These are phyloP conservation scores for Nemotelus pantherinus DNA, from an alignment of 2,888 invertebrate genomes.

Conservation along the genomic window DNA sequence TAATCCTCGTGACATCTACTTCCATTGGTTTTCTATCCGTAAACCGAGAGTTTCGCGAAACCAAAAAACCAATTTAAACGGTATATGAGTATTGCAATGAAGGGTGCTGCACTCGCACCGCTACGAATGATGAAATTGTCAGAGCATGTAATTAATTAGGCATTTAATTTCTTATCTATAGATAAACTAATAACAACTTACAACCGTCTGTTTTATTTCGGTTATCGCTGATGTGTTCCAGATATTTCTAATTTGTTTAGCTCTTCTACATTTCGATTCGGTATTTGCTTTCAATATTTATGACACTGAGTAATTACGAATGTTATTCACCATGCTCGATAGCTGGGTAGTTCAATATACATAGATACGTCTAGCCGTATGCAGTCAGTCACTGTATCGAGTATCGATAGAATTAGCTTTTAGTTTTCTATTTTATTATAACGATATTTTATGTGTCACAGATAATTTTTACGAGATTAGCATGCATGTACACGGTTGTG, in stretches of 20 bases:
- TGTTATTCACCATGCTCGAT: conserved; percentile 19
- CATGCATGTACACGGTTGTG: too few relatives aligned
- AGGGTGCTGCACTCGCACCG: not conserved
- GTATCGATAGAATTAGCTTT: not conserved
- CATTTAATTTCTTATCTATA: conserved; percentile 11
- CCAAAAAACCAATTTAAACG: too few relatives aligned
- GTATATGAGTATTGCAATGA: conserved; percentile 7
- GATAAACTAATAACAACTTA: conserved; percentile 17
- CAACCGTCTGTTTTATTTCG: conserved; percentile 24
- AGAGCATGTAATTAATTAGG: conserved; percentile 33
- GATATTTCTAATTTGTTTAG: not conserved
- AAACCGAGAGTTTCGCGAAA: too few relatives aligned
- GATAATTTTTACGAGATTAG: too few relatives aligned
- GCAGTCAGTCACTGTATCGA: not conserved
- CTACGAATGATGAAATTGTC: conserved; percentile 3
- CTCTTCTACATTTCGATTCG: conserved; percentile 13
- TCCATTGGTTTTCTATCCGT: conserved; percentile 15
- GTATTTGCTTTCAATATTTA: not conserved
- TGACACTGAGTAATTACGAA: not conserved
- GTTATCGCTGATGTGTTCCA: not conserved
- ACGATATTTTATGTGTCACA: not conserved
- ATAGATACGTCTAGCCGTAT: not conserved
- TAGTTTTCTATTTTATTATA: conserved; percentile 18
- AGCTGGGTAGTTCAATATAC: not conserved
- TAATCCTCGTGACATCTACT: conserved; percentile 34